Evolutionary conservation across 2,888 invertebrate species (phyloP).

Genomic region (Cryptophagus acutangulus): DNA sequence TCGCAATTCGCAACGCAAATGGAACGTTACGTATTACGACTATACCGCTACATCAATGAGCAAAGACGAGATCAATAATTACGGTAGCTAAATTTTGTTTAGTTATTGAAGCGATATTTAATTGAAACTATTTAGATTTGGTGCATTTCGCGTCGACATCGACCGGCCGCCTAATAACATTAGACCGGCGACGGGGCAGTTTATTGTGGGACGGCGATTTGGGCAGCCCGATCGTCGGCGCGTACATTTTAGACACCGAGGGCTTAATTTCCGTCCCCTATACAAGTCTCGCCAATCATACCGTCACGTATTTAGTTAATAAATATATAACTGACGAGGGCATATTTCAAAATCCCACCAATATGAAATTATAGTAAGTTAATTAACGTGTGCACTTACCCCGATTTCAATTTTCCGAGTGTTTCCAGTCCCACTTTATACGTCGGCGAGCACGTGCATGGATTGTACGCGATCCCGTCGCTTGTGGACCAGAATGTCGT

Average conservation of each 20-base stretch:
- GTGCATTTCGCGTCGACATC: constrained; percentile 89
- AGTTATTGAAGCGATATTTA: constrained; percentile 1
- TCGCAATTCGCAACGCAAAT: constrained; percentile 66
- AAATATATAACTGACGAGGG: constrained; percentile 42
- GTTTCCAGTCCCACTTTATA: constrained; percentile 80
- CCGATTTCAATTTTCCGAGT: constrained; percentile 6
- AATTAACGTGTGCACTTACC: no score
- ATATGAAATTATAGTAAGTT: constrained; percentile 53
- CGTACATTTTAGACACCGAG: constrained; percentile 72
- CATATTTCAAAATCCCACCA: constrained; percentile 45
- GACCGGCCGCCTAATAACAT: constrained; percentile 77
- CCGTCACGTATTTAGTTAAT: constrained; percentile 58
- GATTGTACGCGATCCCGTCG: constrained; percentile 88
- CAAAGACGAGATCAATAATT: constrained; percentile 70
- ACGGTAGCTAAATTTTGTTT: constrained; percentile 42
- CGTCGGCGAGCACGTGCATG: constrained; percentile 82
- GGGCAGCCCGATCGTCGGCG: constrained; percentile 84
- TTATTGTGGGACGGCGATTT: constrained; percentile 84
- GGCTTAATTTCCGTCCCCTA: constrained; percentile 82
- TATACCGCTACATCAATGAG: constrained; percentile 83
- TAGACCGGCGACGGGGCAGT: constrained; percentile 75
- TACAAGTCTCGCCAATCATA: constrained; percentile 83
- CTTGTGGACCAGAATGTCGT: constrained; percentile 87
- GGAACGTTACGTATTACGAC: constrained; percentile 97
- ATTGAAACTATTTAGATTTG: constrained; percentile 55